Evolutionary conservation across 2,888 invertebrate species (phyloP), one percentile per base, ranked within the genome.

Genomic region (Eumacrocentrus americanus): DNA sequence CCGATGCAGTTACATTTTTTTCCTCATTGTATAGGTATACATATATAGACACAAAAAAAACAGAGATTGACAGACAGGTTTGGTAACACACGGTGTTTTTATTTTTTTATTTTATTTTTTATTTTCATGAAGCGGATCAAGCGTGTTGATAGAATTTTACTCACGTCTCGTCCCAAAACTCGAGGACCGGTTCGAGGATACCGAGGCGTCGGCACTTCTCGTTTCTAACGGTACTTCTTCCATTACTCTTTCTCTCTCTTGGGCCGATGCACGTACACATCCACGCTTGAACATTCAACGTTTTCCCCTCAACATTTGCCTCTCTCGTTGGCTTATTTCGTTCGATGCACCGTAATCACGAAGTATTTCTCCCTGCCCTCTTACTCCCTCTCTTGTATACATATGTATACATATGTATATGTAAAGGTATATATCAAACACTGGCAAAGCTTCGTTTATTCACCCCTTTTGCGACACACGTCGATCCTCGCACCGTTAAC

Each of bases 401-500:
- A 46, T 29, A 29, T 29, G 9, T 29, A 9, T 29, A 29, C 29
- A 29, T 29, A 29, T 29, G 9, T 29, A 29, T 29, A 6, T 29
- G 29, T 9, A 29, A 6, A 9, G n/a, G n/a, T n/a, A n/a, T n/a
- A n/a, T n/a, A 42, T 20, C 11, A 12, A 46, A 35, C 46, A 23
- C 20, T 29, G 12, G 42, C 12, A 50, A 18, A 34, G 25, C 20
- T 16, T 44, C 58, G 23, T 58, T 42, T 54, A 60, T 55, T 54
- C 50, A 37, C 16, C 46, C 46, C 37, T 52, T 20, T 20, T 46
- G 34, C 46, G 35, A 48, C 50, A 54, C 35, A 60, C 42, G 54
- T 60, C 42, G 50, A 60, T 54, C 42, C 52, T 48, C 37, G 51
- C 55, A 22, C 60, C 55, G 60, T 60, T 55, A 60, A 55, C 60